Evolutionary conservation across 2,797 vertebrate species (phyloP), one percentile per base, ranked within the genome.

Genomic region (Brotula barbata): DNA sequence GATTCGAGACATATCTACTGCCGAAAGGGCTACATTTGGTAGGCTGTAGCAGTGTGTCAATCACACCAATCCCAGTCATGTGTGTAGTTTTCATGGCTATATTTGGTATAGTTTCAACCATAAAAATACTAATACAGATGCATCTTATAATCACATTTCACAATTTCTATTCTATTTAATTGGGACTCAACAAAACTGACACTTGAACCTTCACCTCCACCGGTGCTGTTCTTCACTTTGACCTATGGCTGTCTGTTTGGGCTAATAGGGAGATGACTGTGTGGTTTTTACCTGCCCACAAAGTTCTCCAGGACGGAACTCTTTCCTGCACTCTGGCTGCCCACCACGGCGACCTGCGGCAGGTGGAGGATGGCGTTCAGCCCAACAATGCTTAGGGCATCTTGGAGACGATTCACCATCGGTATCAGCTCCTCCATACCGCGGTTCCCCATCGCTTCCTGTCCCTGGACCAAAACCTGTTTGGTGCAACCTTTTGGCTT

Each of bases 271-370:
- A 44, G 25, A 2, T 58, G 25, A 51, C 0, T 1, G 31, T 11
- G 14, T 12, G n/a, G 1, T n/a, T 0, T 60, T 75, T 89, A 96
- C 95, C 95, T 95, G 90, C 95, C 96, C 47, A 98, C 95, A 65
- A 96, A 97, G 90, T 93, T 97, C 75, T 97, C 95, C 68, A 98
- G 87, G 64, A 97, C 96, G 1, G 96, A 98, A 90, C 94, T 96
- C 84, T 98, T 98, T 5, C 96, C 96, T 0, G 95, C 92, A 67
- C 95, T 96, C 89, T 97, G 96, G 20, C 93, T 94, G 47, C 96
- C 96, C 70, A 98, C 94, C 83, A 98, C 96, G 0, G 94, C 94
- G 25, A 97, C 95, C 89, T 96, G 96, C 13, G 95, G 95, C 85
- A 97, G 90, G 73, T 94, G 92, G 58, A 97, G 91, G 77, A 89